These are phyloP conservation scores for Acanthopleura granulata DNA, from an alignment of 2,888 invertebrate genomes.

Conservation along the genomic window DNA sequence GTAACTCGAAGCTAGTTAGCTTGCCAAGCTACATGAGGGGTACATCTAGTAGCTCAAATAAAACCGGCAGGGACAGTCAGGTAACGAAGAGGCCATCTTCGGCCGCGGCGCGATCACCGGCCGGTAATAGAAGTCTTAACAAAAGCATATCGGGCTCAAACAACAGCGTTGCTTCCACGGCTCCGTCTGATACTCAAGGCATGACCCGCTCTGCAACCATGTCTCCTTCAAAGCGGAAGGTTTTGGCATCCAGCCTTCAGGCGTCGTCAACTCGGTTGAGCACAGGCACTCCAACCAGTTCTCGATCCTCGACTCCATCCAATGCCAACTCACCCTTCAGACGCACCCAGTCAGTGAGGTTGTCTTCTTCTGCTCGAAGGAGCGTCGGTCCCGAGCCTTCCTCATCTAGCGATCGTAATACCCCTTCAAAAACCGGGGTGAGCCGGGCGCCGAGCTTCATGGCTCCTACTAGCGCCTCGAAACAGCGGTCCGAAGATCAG, in stretches of 20 bases:
- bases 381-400: constrained; percentile 7
- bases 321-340: constrained; percentile 22
- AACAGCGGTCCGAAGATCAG: constrained; percentile 33
- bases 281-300: background rate
- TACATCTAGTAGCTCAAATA: constrained; percentile 46
- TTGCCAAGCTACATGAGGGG: constrained; percentile 57
- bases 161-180: constrained; percentile 6
- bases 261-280: background rate
- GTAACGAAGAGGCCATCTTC: constrained; percentile 15
- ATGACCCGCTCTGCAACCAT: background rate
- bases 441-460: constrained; percentile 41
- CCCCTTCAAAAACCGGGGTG: constrained; percentile 29
- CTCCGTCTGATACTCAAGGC: background rate
- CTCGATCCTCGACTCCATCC: background rate
- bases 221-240: constrained; percentile 4
- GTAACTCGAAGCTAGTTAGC: background rate
- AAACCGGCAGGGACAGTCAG: constrained; percentile 24
- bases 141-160: constrained; percentile 7
- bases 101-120: background rate
- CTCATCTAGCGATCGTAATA: constrained; percentile 25
- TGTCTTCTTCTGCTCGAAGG: constrained; percentile 26
- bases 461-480: constrained; percentile 54
- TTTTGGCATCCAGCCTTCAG: background rate
- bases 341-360: constrained; percentile 38
- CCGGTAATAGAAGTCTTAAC: constrained; percentile 6